Base-by-base conservation (phyloP, 2,888 invertebrate species). In the Chrysina gloriosa region DNA sequence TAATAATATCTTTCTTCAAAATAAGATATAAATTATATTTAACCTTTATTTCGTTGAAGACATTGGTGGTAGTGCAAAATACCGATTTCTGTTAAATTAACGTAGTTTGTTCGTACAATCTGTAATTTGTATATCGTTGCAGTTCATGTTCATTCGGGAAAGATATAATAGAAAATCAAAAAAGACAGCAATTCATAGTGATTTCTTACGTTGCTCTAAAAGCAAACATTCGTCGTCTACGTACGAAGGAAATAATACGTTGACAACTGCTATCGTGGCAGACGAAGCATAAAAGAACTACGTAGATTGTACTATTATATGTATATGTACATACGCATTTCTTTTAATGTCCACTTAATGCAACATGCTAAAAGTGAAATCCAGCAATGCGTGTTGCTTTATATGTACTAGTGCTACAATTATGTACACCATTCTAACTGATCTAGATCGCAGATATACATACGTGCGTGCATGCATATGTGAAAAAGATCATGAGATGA, bases 231-330 rank as follows among this genome's bases (percentile, higher is more conserved):
- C 29, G 6, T 29, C 29, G 42, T 52, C 11, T 52, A 52, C 52
- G 52, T 31, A 29, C 31, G 31, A 52, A 52, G 52, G 31, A 31
- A 52, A 52, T 52, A 31, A 52, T 31, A 52, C n/a, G 52, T 52
- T 31, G 31, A 19, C 29, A 52, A 52, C 52, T 31, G n/a, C 19
- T 52, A 31, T 31, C 14, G 31, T 52, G 34, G 52, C 9, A 52
- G 52, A 52, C 52, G 52, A 31, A 52, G 31, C 52, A 31, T 52
- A 52, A 29, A 52, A 52, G 34, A 34, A 52, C 31, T 16, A 31
- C 31, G 52, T 34, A 45, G 45, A 45, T 45, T 16, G 45, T 45
- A 7, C 14, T 19, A 52, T 52, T 52, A 52, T 52, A 31, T 31
- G 19, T 29, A 25, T 4, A 45, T 21, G 19, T n/a, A 42, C 42